Percentiles rank a stretch among this genome's conserved stretches.
These are phyloP conservation scores for Philaethria dido DNA, from an alignment of 2,888 invertebrate species.

Conservation along the genomic window DNA sequence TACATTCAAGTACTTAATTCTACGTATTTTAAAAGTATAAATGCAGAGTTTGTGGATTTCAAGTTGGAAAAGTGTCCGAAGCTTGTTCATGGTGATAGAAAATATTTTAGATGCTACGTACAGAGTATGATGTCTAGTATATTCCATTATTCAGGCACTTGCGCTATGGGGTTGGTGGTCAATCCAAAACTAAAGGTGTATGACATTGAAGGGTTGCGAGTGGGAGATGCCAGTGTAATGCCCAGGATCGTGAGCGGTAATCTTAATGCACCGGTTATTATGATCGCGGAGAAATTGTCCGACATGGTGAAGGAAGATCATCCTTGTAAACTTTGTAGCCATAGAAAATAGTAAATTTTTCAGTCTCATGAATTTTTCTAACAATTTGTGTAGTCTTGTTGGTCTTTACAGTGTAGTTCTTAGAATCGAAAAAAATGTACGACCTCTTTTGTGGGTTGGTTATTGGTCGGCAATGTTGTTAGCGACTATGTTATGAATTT, in stretches of 20 bases:
- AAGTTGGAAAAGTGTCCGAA: conserved; percentile 50
- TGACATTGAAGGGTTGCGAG: conserved; percentile 50
- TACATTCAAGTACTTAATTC: conserved; percentile 53
- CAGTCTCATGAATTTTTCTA: too few relatives aligned
- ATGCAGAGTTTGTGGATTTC: conserved; percentile 50
- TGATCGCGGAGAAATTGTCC: conserved; percentile 51
- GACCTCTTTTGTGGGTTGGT: too few relatives aligned
- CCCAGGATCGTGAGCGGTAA: conserved; percentile 50
- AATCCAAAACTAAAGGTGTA: conserved; percentile 77
- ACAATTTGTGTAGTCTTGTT: neutral
- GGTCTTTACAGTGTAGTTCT: too few relatives aligned
- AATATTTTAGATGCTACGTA: conserved; percentile 61
- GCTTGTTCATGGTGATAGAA: conserved; percentile 47
- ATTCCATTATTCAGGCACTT: conserved; percentile 88
- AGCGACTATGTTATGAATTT: too few relatives aligned
- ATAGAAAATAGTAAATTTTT: neutral
- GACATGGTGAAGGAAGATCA: conserved; percentile 44
- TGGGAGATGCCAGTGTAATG: conserved; percentile 52
- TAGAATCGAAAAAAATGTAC: too few relatives aligned
- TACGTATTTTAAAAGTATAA: conserved; percentile 49
- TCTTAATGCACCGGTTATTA: conserved; percentile 49
- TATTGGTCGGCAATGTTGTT: too few relatives aligned
- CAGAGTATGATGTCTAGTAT: conserved; percentile 81
- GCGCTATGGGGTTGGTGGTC: conserved; percentile 90
- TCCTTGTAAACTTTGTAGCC: neutral